Conservation (phyloP, 2,113 vertebrate genomes). For the Capreolus pygargus region DNA sequence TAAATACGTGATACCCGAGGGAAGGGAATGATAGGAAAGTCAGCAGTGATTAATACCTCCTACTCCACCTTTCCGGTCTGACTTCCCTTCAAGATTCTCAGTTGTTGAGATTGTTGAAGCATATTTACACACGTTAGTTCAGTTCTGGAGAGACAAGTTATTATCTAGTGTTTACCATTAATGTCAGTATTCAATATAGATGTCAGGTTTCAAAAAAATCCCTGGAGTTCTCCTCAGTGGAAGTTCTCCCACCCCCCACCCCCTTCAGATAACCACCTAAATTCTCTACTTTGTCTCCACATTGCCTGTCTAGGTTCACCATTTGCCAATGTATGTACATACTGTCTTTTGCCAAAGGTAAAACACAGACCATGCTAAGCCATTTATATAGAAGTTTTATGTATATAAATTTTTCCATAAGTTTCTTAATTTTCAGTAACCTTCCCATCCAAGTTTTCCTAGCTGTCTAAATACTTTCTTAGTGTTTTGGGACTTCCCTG, state of each 20-base stretch:
- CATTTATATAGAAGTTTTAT: not conserved
- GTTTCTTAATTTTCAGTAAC: not conserved
- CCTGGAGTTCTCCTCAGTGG: not conserved
- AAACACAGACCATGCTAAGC: not conserved
- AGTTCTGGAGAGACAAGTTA: not conserved
- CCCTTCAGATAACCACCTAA: not conserved
- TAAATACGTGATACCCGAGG: not conserved
- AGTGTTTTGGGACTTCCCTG: not conserved
- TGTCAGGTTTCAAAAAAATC: not conserved
- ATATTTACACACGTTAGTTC: not conserved
- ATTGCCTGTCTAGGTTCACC: not conserved
- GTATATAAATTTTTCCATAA: not conserved
- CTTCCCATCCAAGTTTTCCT: not conserved
- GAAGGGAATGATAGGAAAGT: constrained; percentile 35
- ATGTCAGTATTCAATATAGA: not conserved
- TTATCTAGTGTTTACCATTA: not conserved
- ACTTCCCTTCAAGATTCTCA: constrained; percentile 27
- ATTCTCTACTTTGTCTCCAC: not conserved
- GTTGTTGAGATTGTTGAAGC: not conserved
- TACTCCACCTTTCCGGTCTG: constrained; percentile 63
- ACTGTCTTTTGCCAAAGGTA: not conserved
- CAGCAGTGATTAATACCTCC: constrained; percentile 47
- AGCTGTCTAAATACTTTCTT: not conserved
- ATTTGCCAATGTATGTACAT: not conserved
- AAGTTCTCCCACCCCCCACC: not conserved